Conservation (phyloP, 2,797 vertebrate genomes). For the Esox lucius region DNA sequence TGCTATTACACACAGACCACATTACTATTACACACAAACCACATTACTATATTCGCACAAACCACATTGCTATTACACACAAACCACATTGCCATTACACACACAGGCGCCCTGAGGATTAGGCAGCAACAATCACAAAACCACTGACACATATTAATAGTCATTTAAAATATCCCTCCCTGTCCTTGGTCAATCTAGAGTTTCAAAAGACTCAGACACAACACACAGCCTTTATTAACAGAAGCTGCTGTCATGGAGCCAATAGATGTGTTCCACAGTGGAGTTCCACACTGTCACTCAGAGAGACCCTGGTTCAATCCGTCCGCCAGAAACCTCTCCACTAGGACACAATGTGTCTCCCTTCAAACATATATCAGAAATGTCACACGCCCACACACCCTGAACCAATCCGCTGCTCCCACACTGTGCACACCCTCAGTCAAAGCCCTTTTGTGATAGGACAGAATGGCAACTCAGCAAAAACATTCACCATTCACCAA, state of each 20-base stretch:
- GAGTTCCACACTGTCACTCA: not conserved
- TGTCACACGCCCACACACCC: slow-evolving; percentile 25
- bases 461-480: slow-evolving; percentile 17
- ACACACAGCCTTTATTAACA: not conserved
- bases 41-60: not conserved
- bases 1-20: too few relatives aligned
- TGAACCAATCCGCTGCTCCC: slow-evolving; percentile 41
- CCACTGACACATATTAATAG: not conserved
- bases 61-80: not conserved
- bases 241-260: not conserved
- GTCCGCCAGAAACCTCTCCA: not conserved
- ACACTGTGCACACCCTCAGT: slow-evolving; percentile 43
- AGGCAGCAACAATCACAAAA: not conserved
- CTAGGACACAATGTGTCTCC: not conserved
- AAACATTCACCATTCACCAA: slow-evolving; percentile 1
- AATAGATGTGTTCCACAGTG: not conserved
- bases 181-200: not conserved
- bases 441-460: slow-evolving; percentile 61
- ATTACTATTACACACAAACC: slow-evolving; percentile 2
- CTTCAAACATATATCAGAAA: slow-evolving; percentile 10
- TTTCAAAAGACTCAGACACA: not conserved
- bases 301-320: not conserved
- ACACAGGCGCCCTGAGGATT: too few relatives aligned
- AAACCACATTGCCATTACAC: not conserved
- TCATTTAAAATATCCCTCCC: not conserved